phyloP scores from a whole-genome alignment of 2,113 vertebrate genomes.

The Pygathrix nemaeus region DNA sequence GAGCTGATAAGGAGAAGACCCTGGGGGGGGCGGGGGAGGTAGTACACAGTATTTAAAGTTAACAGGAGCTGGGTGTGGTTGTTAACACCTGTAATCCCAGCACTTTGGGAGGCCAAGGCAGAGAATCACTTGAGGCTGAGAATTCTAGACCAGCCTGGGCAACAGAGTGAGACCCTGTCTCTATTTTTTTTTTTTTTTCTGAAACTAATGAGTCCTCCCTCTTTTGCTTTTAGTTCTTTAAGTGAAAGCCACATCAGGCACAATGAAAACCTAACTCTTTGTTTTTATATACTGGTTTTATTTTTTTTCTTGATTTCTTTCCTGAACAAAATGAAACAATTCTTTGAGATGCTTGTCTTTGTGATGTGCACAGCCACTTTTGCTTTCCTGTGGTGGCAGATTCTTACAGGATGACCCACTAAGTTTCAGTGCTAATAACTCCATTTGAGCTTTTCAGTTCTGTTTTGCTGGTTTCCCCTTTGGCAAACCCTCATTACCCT shows the following conservation, averaged over 20 bases:
- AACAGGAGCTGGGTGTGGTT: background rate
- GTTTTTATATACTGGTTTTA: background rate
- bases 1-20: background rate
- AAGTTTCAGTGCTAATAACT: slow-evolving; percentile 69
- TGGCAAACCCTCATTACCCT: slow-evolving; percentile 77
- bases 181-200: background rate
- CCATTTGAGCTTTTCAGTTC: slow-evolving; percentile 40
- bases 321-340: slow-evolving; percentile 12
- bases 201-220: background rate
- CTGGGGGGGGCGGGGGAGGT: background rate
- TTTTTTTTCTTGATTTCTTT: slow-evolving; percentile 61
- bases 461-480: slow-evolving; percentile 71
- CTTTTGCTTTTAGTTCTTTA: background rate
- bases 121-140: too few species aligned
- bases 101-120: too few species aligned
- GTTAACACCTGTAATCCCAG: too few species aligned
- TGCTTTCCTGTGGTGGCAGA: slow-evolving; percentile 62
- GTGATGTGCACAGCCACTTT: slow-evolving; percentile 54
- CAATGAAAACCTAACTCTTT: slow-evolving; percentile 13
- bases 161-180: too few species aligned
- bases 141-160: too few species aligned
- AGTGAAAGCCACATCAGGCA: background rate
- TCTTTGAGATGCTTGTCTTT: slow-evolving; percentile 70
- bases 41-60: background rate
- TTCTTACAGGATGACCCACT: slow-evolving; percentile 75